These are phyloP conservation scores for Sebastes matsubarae DNA, from an alignment of 2,797 vertebrate species.

Conservation along the genomic window DNA sequence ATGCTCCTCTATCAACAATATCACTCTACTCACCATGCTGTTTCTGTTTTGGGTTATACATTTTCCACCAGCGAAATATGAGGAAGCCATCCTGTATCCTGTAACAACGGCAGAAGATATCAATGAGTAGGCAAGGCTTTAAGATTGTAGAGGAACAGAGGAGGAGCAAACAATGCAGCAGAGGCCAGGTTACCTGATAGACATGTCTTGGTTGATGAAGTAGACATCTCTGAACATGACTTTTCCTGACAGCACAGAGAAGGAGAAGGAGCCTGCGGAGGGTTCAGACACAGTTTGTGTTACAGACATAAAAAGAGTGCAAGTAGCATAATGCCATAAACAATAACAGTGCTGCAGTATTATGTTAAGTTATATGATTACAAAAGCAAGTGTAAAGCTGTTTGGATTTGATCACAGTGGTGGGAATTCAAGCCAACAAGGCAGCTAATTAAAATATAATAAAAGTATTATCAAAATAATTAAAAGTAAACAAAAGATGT, in stretches of 20 bases:
- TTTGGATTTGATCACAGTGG: not conserved
- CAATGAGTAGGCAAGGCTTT: not conserved
- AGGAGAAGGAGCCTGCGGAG: slow-evolving; percentile 93
- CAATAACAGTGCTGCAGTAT: not conserved
- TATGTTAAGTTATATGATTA: not conserved
- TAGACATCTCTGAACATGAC: slow-evolving; percentile 99
- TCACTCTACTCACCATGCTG: slow-evolving; percentile 89
- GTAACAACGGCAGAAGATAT: not conserved
- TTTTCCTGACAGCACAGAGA: slow-evolving; percentile 98
- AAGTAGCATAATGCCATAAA: not conserved
- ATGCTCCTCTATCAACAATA: not conserved
- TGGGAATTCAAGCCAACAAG: not conserved
- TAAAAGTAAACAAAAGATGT: not conserved
- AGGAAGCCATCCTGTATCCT: slow-evolving; percentile 99
- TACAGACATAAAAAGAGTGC: not conserved
- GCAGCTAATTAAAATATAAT: not conserved
- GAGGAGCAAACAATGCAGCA: not conserved
- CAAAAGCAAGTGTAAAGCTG: not conserved
- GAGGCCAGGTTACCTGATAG: slow-evolving; percentile 89
- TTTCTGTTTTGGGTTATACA: slow-evolving; percentile 99
- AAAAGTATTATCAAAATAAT: not conserved
- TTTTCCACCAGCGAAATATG: slow-evolving; percentile 99
- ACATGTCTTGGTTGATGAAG: slow-evolving; percentile 97
- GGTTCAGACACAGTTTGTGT: not conserved
- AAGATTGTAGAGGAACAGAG: not conserved